These are phyloP conservation scores for Pachypsylla venusta DNA, from an alignment of 1,140 invertebrate genomes.

Conservation along the genomic window DNA sequence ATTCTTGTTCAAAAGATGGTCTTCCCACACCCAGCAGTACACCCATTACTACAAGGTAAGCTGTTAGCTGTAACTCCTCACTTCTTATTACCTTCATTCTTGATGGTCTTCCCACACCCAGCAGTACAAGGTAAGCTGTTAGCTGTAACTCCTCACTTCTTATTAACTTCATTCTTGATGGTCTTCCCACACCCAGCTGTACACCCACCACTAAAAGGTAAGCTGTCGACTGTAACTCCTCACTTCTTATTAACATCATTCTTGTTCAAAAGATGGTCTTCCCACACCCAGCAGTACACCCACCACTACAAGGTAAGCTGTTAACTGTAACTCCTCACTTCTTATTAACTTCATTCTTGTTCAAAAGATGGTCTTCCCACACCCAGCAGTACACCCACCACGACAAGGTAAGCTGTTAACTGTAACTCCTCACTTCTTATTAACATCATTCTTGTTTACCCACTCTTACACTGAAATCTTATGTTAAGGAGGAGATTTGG, in stretches of 20 bases:
- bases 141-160: neutral
- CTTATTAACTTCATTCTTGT: too few species aligned
- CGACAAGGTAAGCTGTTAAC: constrained; percentile 36
- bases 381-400: constrained; percentile 73
- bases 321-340: too few species aligned
- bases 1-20: too few species aligned
- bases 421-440: neutral
- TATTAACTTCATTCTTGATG: constrained; percentile 34
- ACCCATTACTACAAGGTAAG: constrained; percentile 54
- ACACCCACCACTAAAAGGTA: constrained; percentile 64
- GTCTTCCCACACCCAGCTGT: constrained; percentile 64
- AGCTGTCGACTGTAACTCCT: too few species aligned
- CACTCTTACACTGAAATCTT: constrained; percentile 76
- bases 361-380: constrained; percentile 61
- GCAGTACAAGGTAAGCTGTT: constrained; percentile 45
- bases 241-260: too few species aligned
- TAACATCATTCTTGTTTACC: constrained; percentile 37
- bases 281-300: constrained; percentile 75
- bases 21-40: constrained; percentile 71
- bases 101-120: constrained; percentile 66
- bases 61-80: too few species aligned
- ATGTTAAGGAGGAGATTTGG: too few species aligned
- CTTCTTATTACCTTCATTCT: too few species aligned
- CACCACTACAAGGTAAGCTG: constrained; percentile 49
- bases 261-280: constrained; percentile 53